Evolutionary conservation across 2,113 vertebrate species (phyloP), one percentile per base, ranked within the genome.

Genomic region (Oreochromis aureus): DNA sequence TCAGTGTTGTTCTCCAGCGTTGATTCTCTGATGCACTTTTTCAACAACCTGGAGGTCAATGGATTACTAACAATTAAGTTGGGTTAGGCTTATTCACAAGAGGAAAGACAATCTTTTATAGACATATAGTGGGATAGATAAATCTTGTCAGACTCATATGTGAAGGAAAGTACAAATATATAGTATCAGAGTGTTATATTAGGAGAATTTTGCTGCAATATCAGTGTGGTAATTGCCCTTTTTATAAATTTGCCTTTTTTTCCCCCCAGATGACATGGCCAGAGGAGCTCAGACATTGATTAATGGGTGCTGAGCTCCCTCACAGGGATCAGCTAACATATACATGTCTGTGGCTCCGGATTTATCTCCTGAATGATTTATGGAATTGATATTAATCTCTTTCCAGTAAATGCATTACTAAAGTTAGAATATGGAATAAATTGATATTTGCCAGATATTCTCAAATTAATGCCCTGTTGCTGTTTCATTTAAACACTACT

Each of bases 371-470:
- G 97, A 98, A 98, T 98, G 97, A 98, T 98, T 98, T 97, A 98
- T 98, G 97, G 97, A 97, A 98, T 97, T 97, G 98, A 97, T 98
- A 98, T 97, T 98, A 98, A 98, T 98, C 97, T 98, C 96, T 97
- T 98, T 98, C 97, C 97, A 97, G 97, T 97, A 98, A 98, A 98
- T 97, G 97, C 96, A 97, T 97, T 98, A 97, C 97, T 96, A 96
- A 96, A 97, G 97, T 97, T 98, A 97, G 96, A 97, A 95, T 90
- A 91, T 66, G 91, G 93, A 94, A 96, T 96, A 96, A 97, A 98
- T 97, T 97, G 96, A 97, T 97, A 96, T 97, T 97, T 96, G 95
- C 96, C 92, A 93, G 95, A 95, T 97, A 97, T 97, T 96, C 96
- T 97, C 96, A 97, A 97, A 97, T 97, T 95, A 97, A 97, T 97